Conservation (phyloP, 2,113 vertebrate genomes). For the Dendrocopos noguchii region DNA sequence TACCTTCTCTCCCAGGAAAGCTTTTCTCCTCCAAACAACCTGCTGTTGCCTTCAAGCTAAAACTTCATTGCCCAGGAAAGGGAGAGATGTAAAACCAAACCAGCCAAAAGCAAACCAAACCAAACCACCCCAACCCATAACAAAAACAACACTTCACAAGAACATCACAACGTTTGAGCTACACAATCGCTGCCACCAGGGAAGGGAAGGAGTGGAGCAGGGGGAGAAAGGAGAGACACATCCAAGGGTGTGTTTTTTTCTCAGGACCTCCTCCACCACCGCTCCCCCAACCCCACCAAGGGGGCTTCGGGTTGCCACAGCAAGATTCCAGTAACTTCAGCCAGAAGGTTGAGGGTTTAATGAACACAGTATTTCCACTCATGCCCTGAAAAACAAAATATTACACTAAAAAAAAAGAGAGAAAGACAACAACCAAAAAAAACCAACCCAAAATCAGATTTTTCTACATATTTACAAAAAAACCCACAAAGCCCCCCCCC, state of each 20-base stretch:
- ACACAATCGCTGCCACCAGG: slow-evolving; percentile 37
- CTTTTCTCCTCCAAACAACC: not conserved
- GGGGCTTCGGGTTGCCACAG: not conserved
- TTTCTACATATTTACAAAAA: slow-evolving; percentile 74
- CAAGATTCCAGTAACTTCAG: slow-evolving; percentile 17
- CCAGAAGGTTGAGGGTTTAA: slow-evolving; percentile 27
- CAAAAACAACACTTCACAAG: not conserved
- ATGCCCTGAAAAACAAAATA: slow-evolving; percentile 39
- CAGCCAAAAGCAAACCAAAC: too few relatives aligned
- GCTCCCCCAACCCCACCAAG: too few relatives aligned
- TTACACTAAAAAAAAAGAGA: slow-evolving; percentile 46
- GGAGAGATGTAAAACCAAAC: not conserved
- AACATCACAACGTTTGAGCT: slow-evolving; percentile 47
- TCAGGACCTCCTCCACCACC: not conserved
- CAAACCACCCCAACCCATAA: not conserved
- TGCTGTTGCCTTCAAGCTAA: not conserved
- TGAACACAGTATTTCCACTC: slow-evolving; percentile 21
- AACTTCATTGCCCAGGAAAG: not conserved
- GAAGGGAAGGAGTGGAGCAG: not conserved
- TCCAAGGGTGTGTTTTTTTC: not conserved
- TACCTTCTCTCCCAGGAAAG: not conserved
- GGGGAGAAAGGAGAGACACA: not conserved
- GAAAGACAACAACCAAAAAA: not conserved
- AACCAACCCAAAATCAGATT: not conserved
- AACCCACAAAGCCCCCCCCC: too few relatives aligned